These are phyloP conservation scores for Brachionus manjavacas DNA, from an alignment of 1,140 invertebrate genomes.

Conservation along the genomic window DNA sequence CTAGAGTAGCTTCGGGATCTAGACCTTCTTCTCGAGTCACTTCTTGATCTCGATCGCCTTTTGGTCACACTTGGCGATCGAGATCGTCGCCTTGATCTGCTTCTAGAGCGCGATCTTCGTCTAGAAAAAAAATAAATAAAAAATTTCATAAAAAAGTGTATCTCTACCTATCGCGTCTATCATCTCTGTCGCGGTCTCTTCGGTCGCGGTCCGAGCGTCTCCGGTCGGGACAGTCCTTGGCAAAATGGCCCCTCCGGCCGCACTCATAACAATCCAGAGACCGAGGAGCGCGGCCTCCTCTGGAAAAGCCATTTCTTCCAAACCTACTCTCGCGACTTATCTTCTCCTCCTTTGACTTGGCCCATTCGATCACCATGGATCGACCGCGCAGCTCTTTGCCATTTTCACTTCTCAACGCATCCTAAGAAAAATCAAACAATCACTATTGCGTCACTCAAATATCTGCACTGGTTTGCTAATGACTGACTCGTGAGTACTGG, in stretches of 20 bases:
- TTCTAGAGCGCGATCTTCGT: not conserved
- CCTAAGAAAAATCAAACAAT: constrained; percentile 40
- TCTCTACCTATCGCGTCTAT: not conserved
- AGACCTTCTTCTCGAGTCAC: not conserved
- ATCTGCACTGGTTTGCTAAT: not conserved
- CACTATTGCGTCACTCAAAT: not conserved
- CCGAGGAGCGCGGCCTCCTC: not conserved
- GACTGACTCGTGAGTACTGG: not conserved
- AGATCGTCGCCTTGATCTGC: not conserved
- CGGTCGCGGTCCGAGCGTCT: not conserved
- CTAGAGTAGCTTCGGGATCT: not conserved
- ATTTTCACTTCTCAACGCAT: constrained; percentile 31
- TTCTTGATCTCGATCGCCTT: not conserved
- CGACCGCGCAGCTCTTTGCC: constrained; percentile 28
- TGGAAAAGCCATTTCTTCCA: not conserved
- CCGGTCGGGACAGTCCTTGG: constrained; percentile 68
- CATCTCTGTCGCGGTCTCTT: not conserved
- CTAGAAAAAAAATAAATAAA: not conserved
- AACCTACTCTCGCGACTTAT: not conserved
- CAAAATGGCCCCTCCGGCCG: constrained; percentile 82
- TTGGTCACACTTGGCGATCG: not conserved
- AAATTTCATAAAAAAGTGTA: not conserved
- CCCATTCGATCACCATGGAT: constrained; percentile 29
- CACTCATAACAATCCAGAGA: constrained; percentile 73
- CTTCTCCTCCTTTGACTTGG: constrained; percentile 18